Conservation (phyloP, 2,797 vertebrate genomes). For the Scleropages formosus region DNA sequence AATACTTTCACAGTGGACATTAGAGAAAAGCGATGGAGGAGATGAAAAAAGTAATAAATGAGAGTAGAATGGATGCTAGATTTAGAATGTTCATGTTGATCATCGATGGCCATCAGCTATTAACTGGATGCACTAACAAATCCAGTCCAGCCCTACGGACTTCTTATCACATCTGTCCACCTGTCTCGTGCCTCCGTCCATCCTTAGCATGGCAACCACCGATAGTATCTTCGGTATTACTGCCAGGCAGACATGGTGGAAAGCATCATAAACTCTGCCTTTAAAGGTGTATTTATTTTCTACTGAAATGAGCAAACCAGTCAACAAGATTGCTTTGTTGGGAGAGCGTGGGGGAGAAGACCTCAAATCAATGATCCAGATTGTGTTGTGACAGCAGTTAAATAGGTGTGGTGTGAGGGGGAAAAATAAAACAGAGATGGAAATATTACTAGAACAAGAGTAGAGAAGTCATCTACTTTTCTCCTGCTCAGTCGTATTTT, state of each 20-base stretch:
- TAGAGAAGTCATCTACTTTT: background rate
- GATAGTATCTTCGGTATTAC: conserved; percentile 32
- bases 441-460: background rate
- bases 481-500: background rate
- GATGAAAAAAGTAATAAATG: background rate
- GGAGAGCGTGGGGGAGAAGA: background rate
- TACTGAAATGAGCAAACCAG: conserved; percentile 44
- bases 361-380: conserved; percentile 13
- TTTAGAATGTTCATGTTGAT: conserved; percentile 22
- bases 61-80: conserved; percentile 6
- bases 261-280: conserved; percentile 23
- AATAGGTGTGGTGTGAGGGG: background rate
- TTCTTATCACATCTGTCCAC: conserved; percentile 57
- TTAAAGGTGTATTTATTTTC: conserved; percentile 18
- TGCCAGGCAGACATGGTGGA: conserved; percentile 18
- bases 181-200: conserved; percentile 50
- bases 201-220: conserved; percentile 25
- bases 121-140: conserved; percentile 47
- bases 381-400: conserved; percentile 16
- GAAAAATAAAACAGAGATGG: background rate
- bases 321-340: conserved; percentile 24
- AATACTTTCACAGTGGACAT: conserved; percentile 6
- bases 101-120: conserved; percentile 54
- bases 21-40: background rate
- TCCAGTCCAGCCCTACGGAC: conserved; percentile 34